Percentiles rank a stretch among this genome's conserved stretches.
Conservation (phyloP, 2,113 vertebrate genomes). For the Catharus bicknelli region DNA sequence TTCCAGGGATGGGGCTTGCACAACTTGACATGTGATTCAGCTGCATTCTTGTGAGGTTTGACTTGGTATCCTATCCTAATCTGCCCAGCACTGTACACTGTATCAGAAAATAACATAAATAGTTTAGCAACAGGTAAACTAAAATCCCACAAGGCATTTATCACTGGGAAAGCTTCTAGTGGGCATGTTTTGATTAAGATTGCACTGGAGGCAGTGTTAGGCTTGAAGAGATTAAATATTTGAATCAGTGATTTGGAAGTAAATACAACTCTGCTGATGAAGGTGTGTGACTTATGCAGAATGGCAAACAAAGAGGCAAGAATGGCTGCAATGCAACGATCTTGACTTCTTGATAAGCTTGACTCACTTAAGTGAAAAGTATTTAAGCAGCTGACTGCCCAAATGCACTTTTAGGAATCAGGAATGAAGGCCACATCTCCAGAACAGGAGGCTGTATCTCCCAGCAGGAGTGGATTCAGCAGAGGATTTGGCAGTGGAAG, state of each 20-base stretch:
- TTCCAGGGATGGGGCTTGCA: background rate
- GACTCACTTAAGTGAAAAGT: background rate
- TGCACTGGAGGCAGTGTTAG: background rate
- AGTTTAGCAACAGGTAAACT: background rate
- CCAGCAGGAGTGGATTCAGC: slow-evolving; percentile 1
- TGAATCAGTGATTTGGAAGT: slow-evolving; percentile 33
- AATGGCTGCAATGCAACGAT: background rate
- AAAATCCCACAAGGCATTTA: background rate
- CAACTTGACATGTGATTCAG: background rate
- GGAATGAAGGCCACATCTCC: background rate
- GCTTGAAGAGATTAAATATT: slow-evolving; percentile 49
- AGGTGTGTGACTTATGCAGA: slow-evolving; percentile 24
- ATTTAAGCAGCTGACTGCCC: slow-evolving; percentile 8
- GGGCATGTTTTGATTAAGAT: slow-evolving; percentile 41
- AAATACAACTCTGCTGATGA: slow-evolving; percentile 51
- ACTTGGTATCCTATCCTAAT: background rate
- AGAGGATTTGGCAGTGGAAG: background rate
- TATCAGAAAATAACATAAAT: background rate
- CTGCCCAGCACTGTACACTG: background rate
- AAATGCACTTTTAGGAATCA: background rate
- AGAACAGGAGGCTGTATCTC: background rate
- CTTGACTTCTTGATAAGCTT: slow-evolving; percentile 27
- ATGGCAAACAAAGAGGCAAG: slow-evolving; percentile 40
- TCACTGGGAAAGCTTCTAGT: background rate
- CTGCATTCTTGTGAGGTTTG: background rate